Conservation (phyloP, 1,140 invertebrate species). For the Steinernema khuongi region DNA sequence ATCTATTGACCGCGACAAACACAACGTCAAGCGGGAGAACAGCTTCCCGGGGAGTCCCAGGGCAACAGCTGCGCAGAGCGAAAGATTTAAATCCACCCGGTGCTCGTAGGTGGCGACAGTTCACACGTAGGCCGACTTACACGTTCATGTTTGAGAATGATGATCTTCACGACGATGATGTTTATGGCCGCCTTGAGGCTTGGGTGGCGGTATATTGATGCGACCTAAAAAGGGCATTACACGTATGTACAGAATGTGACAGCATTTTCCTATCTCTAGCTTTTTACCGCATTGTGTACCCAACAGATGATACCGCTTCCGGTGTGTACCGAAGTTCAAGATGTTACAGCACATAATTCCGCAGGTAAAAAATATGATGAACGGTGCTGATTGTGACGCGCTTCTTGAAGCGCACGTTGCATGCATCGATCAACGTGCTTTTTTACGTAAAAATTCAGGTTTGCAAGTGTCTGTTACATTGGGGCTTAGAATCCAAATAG, state of each 20-base stretch:
- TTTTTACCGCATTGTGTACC: too few species aligned
- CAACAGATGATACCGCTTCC: too few species aligned
- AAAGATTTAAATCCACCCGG: too few species aligned
- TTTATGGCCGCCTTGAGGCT: constrained; percentile 75
- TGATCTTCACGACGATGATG: constrained; percentile 70
- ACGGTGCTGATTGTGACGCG: not conserved
- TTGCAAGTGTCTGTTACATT: not conserved
- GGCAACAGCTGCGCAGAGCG: too few species aligned
- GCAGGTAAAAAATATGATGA: not conserved
- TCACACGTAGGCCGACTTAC: constrained; percentile 39
- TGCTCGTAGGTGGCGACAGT: too few species aligned
- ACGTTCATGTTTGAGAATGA: constrained; percentile 63
- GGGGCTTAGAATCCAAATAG: not conserved
- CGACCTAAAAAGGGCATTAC: constrained; percentile 64
- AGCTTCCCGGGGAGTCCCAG: too few species aligned
- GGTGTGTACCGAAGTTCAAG: not conserved
- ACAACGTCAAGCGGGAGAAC: too few species aligned
- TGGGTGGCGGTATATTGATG: constrained; percentile 72
- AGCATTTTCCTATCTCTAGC: not conserved
- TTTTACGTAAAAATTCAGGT: not conserved
- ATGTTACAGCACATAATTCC: not conserved
- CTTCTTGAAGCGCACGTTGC: not conserved
- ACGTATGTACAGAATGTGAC: not conserved
- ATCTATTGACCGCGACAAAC: too few species aligned
- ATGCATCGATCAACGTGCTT: not conserved